Evolutionary conservation across 2,797 vertebrate species (phyloP), one percentile per base, ranked within the genome.

Genomic region (Pterois miles): DNA sequence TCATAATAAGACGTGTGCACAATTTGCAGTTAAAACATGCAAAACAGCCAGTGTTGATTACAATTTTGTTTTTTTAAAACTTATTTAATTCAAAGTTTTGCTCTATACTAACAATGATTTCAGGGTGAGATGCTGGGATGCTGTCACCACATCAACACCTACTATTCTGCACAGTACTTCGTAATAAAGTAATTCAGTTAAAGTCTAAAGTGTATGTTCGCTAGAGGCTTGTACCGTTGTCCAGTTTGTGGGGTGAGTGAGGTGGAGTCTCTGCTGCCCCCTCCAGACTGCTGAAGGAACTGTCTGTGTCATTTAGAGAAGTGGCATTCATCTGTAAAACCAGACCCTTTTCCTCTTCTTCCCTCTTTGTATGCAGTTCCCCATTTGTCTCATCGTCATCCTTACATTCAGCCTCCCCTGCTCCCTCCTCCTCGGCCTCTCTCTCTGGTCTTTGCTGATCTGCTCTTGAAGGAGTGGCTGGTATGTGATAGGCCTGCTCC

Each of bases 211-310:
- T 43, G 27, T 34, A 38, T 69, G 36, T 60, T 64, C 6, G 0
- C 27, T 78, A 29, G 3, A 75, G 34, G 67, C 65, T 85, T 56
- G 64, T 54, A 36, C 16, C 23, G 3, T 53, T 23, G 23, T 68
- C 71, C 18, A 82, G 82, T 40, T 70, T 54, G 36, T 92, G 74
- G 1, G 80, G 59, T 12, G 75, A 88, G 12, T 74, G 78, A 60
- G 88, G 18, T 1, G 76, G 48, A 33, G 78, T 87, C 66, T 94
- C 90, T 46, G 82, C 90, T 8, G 86, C 82, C 71, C 93, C 95
- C 67, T 96, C 94, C 0, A 92, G 92, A 78, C 95, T 94, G 83
- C 94, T 94, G 43, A 94, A 89, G 27, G 95, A 97, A 76, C 91
- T 95, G 71, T 95, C 95, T 23, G 91, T 84, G 66, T 96, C 95